Base-by-base conservation (phyloP, 2,113 vertebrate species). In the Corapipo altera region DNA sequence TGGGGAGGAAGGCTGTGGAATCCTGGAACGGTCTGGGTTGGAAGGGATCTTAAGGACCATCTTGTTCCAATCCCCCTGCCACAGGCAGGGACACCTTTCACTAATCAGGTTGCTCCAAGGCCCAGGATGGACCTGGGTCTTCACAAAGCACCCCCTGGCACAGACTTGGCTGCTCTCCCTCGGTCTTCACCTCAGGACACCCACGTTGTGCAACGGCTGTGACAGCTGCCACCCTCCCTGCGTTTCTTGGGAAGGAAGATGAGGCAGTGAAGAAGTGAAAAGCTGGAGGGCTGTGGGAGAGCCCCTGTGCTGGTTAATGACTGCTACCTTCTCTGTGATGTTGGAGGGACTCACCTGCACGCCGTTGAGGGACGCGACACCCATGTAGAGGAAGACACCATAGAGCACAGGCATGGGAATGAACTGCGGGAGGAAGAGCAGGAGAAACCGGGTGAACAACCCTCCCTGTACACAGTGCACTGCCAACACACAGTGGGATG, bases 351-450 rank as follows among this genome's bases (percentile, higher is more conserved):
- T 95, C 85, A 98, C 98, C 98, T 98, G 98, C 65, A 98, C 98
- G 1, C 98, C 98, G 0, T 98, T 98, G 55, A 98, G 98, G 5
- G 98, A 98, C 1, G 98, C 98, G 3, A 98, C 98, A 0, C 98
- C 98, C 98, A 98, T 98, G 69, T 98, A 98, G 21, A 98, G 98
- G 96, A 98, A 98, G 81, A 98, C 98, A 0, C 98, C 98, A 1
- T 98, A 98, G 35, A 98, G 98, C 30, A 98, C 98, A 12, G 98
- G 98, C 98, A 98, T 98, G 46, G 98, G 98, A 70, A 98, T 98
- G 95, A 98, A 98, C 98, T 98, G 94, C 0, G 13, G 49, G 39
- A 61, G 57, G 22, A 87, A 94, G 70, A 89, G 73, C 43, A 86
- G 57, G 28, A 87, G 57, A 43, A 49, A 59, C 26, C 3, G 17